These are phyloP conservation scores for Rhinolophus sinicus DNA, from an alignment of 2,113 vertebrate genomes.

Conservation along the genomic window DNA sequence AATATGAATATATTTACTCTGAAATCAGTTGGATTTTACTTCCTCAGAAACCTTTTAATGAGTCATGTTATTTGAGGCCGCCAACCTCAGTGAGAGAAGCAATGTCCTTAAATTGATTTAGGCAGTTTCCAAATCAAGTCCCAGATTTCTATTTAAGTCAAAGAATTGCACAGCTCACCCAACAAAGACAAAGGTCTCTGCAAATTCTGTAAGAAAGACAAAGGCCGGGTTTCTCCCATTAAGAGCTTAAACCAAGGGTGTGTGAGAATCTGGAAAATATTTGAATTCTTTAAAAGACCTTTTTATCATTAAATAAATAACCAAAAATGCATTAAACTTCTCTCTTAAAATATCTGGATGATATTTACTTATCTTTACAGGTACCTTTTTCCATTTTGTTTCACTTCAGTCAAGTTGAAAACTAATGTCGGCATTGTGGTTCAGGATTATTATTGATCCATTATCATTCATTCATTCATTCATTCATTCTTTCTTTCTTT, in stretches of 20 bases:
- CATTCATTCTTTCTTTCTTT: neutral
- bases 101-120: neutral
- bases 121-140: slow-evolving; percentile 36
- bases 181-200: neutral
- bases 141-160: slow-evolving; percentile 34
- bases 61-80: neutral
- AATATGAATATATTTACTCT: slow-evolving; percentile 12
- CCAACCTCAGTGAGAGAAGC: neutral
- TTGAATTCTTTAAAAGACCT: neutral
- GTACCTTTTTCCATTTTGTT: neutral
- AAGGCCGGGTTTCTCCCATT: neutral
- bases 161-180: neutral
- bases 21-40: neutral
- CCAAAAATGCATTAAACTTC: neutral
- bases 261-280: slow-evolving; percentile 34
- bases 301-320: slow-evolving; percentile 33
- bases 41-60: slow-evolving; percentile 1
- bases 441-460: neutral
- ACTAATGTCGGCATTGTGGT: neutral
- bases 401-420: neutral
- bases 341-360: neutral
- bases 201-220: slow-evolving; percentile 24
- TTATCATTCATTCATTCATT: neutral
- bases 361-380: neutral
- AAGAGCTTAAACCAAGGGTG: neutral